A percentile compares a stretch with the other conserved stretches of the same genome.
Evolutionary conservation across 2,797 vertebrate species (phyloP).

Genomic region (Chiroxiphia lanceolata): DNA sequence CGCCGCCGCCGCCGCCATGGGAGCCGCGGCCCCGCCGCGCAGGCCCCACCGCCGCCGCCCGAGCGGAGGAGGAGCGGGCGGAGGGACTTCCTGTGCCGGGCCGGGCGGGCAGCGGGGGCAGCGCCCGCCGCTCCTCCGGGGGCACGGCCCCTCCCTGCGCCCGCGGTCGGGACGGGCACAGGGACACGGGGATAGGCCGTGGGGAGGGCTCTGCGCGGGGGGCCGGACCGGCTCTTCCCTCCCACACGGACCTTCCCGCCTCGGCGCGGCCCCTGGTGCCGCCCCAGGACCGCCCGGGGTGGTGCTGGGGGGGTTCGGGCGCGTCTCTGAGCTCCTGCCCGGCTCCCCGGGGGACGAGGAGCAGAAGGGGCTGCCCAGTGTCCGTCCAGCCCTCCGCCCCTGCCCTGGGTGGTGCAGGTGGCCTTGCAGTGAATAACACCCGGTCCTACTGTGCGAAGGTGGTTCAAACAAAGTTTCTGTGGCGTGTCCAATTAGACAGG

Average conservation of each 20-base stretch:
- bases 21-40: slow-evolving; percentile 5
- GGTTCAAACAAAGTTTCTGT: neutral
- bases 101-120: neutral
- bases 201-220: neutral
- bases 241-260: neutral
- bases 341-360: accelerated
- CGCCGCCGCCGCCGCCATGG: neutral
- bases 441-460: neutral
- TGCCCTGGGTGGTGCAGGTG: neutral
- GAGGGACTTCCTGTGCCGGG: neutral
- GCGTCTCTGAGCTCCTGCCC: neutral
- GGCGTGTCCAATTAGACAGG: neutral
- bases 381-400: neutral
- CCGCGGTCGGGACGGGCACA: neutral
- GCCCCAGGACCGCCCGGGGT: neutral
- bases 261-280: neutral
- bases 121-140: neutral
- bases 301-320: neutral
- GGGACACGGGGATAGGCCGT: neutral
- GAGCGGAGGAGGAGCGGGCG: neutral
- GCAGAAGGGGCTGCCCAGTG: neutral
- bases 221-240: neutral
- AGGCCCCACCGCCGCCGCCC: neutral
- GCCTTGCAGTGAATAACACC: accelerated
- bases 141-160: neutral